Conservation (phyloP, 2,113 vertebrate species). For the Erythrocebus patas region DNA sequence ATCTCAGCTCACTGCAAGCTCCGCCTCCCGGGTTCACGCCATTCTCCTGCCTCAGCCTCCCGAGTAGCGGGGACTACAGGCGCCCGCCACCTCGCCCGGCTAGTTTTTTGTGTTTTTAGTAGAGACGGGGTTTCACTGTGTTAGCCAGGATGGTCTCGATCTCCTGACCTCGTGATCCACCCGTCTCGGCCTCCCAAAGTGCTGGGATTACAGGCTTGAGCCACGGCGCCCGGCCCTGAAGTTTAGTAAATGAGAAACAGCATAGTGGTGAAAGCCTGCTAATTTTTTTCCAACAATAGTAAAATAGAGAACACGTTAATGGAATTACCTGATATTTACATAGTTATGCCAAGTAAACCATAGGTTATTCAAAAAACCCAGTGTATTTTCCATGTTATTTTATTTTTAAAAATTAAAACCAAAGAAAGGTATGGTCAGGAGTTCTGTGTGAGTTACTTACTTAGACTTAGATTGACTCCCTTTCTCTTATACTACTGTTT, state of each 20-base stretch:
- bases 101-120: no score
- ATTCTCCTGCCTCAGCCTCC: no score
- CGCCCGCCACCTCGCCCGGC: no score
- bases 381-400: slow-evolving; percentile 1
- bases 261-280: background rate
- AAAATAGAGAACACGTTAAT: slow-evolving; percentile 15
- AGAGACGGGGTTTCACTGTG: no score
- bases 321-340: slow-evolving; percentile 31
- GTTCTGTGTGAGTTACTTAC: background rate
- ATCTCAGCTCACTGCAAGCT: no score
- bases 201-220: no score
- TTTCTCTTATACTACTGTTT: background rate
- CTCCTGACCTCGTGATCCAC: no score
- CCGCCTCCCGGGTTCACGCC: no score
- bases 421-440: background rate
- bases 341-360: background rate
- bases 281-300: background rate
- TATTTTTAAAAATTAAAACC: slow-evolving; percentile 31
- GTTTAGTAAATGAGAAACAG: slow-evolving; percentile 56
- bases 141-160: no score
- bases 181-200: no score
- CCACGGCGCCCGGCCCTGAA: no score
- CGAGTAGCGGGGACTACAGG: no score
- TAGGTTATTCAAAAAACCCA: background rate
- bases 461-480: background rate